Evolutionary conservation across 2,113 vertebrate genomes (phyloP), one percentile per base, ranked within the genome.

Genomic region (Rhodinocichla rosea): DNA sequence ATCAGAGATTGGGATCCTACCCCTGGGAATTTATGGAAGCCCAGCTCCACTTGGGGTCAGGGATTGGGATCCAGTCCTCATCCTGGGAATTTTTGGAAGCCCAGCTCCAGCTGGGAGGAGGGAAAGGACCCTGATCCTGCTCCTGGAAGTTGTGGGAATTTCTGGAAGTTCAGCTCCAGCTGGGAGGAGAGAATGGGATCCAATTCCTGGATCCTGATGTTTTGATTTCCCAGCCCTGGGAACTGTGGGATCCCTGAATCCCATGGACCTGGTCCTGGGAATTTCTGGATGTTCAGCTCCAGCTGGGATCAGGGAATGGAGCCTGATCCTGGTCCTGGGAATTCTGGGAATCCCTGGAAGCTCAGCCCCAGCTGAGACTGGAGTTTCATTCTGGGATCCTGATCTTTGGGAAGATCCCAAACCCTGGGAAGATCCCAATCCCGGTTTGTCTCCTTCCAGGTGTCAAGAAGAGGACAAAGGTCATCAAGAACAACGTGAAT

Each of bases 401-500:
- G 3, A 35, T 57, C 33, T 6, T 1, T 1, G 10, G 40, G 60
- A 40, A 19, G 0, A 1, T 57, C 62, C 40, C 1, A 0, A 39
- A 37, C 21, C 37, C 10, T 5, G 32, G 67, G 26, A 60, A 60
- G 4, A 13, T 83, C 57, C 49, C 44, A 6, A 49, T 73, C 86
- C 68, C 1, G 0, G 0, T 33, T 5, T 74, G 52, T 9, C 42
- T 68, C 73, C 30, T 84, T 19, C 3, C 80, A 99, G 99, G 99
- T 2, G 98, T 99, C 37, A 99, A 99, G 98, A 99, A 99, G 97
- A 99, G 98, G 97, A 99, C 99, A 3, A 99, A 99, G 92, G 98
- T 99, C 57, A 98, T 99, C 95, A 99, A 99, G 98, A 99, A 99
- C 97, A 99, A 98, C 0, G 76, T 98, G 32, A 99, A 99, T 96